A percentile compares a stretch with the other conserved stretches of the same genome.
phyloP scores from a whole-genome alignment of 2,113 vertebrate species.

The Arvicanthis niloticus region DNA sequence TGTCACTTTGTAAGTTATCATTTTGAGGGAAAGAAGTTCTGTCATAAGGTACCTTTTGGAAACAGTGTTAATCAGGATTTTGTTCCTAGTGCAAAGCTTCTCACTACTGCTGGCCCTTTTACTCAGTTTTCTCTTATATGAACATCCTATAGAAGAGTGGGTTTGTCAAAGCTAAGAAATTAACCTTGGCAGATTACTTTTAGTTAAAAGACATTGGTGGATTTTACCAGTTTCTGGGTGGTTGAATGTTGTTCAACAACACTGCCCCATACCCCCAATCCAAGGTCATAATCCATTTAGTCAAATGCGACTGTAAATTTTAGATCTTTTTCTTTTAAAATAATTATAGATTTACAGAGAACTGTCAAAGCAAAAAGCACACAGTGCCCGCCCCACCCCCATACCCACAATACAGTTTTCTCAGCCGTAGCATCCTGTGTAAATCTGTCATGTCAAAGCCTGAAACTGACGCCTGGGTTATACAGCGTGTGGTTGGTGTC shows the following conservation, averaged over 20 bases:
- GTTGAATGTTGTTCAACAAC: neutral
- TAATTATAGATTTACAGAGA: neutral
- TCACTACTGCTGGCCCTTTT: neutral
- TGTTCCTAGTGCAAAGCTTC: neutral
- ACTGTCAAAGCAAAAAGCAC: neutral
- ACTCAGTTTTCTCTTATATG: neutral
- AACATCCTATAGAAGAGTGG: neutral
- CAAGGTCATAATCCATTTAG: neutral
- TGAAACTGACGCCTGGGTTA: neutral
- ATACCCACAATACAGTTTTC: neutral
- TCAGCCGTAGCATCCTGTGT: neutral
- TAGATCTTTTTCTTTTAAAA: conserved; percentile 47
- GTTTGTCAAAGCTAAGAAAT: neutral
- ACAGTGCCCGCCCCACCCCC: neutral
- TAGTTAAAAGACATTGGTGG: neutral
- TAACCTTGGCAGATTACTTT: neutral
- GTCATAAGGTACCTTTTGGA: neutral
- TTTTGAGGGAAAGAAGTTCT: neutral
- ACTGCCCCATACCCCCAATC: neutral
- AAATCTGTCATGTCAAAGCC: neutral
- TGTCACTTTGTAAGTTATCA: neutral
- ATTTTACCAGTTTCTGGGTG: neutral
- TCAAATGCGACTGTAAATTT: neutral
- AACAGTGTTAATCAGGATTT: neutral
- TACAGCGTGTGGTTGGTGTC: neutral